Base-by-base conservation (phyloP, 2,888 invertebrate species). In the Hemicrepidius hirtus region DNA sequence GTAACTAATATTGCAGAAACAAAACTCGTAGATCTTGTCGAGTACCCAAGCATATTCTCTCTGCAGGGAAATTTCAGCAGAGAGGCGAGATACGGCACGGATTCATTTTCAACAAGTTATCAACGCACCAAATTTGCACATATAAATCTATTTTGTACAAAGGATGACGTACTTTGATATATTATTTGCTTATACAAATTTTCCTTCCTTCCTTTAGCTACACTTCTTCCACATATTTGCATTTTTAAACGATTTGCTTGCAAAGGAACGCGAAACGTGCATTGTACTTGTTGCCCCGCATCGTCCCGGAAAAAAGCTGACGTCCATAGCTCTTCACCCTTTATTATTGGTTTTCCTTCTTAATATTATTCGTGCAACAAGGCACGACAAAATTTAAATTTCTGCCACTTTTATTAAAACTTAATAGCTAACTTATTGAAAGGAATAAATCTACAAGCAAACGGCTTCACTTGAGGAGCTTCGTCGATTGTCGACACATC, bases 81-180 rank as follows among this genome's bases (percentile, higher is more conserved):
- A 32, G 9, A 5, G 65, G 57, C 60, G 35, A 71, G 73, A 76
- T 76, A 76, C 55, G 67, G 75, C 75, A 76, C 75, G 75, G 68
- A 71, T 55, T 76, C 74, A 68, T 74, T 74, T 67, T 40, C 71
- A 59, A 62, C 55, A 65, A 60, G 71, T 73, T 76, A 75, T 75
- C 71, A 75, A 64, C 60, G 62, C 66, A 68, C 65, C 60, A 69
- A 75, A 73, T 73, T 71, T 69, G 63, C 72, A 37, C 75, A 60
- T 63, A 73, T 73, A 70, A 73, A 75, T 74, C 71, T 59, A 68
- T 68, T 65, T 68, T 13, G 41, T 50, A 59, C 55, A 68, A 68
- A 68, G 68, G 35, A 68, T 50, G 62, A 60, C 68, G 50, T 60
- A 46, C 50, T 65, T 63, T 66, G 59, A 62, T 53, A 50, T 49